These are phyloP conservation scores for Nephrotoma flavescens DNA, from an alignment of 2,888 invertebrate genomes.

Conservation along the genomic window DNA sequence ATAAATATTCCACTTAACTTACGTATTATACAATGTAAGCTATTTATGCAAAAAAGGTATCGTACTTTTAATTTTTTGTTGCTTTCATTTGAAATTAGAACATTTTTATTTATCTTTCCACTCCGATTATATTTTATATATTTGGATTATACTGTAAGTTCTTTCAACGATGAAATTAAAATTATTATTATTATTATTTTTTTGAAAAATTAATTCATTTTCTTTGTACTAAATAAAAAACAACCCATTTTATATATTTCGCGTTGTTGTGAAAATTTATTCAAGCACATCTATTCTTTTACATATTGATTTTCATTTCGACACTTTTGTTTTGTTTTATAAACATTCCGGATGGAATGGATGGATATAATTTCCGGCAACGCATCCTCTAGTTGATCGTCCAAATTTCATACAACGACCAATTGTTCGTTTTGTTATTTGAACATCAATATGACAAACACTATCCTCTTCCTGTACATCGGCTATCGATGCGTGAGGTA, in stretches of 20 bases:
- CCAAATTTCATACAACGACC: slow-evolving; percentile 32
- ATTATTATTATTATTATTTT: background rate
- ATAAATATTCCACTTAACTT: background rate
- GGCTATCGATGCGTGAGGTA: background rate
- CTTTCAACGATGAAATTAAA: background rate
- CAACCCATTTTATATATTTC: background rate
- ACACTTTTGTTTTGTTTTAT: slow-evolving; percentile 14
- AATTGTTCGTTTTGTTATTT: slow-evolving; percentile 27
- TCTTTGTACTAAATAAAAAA: background rate
- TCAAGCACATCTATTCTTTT: background rate
- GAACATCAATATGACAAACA: slow-evolving; percentile 15
- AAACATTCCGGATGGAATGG: slow-evolving; percentile 32
- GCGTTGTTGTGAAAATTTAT: background rate
- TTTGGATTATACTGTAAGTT: background rate
- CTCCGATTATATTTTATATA: background rate
- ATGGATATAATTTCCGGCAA: slow-evolving; percentile 31
- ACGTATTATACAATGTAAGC: background rate
- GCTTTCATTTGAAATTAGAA: background rate
- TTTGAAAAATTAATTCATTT: background rate
- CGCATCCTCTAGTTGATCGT: slow-evolving; percentile 26
- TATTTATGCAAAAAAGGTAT: background rate
- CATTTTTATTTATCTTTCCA: background rate
- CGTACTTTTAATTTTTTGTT: background rate
- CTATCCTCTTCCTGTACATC: background rate
- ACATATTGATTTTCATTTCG: slow-evolving; percentile 4